Base-by-base conservation (phyloP, 2,888 invertebrate species). In the Schrankia costaestrigalis region DNA sequence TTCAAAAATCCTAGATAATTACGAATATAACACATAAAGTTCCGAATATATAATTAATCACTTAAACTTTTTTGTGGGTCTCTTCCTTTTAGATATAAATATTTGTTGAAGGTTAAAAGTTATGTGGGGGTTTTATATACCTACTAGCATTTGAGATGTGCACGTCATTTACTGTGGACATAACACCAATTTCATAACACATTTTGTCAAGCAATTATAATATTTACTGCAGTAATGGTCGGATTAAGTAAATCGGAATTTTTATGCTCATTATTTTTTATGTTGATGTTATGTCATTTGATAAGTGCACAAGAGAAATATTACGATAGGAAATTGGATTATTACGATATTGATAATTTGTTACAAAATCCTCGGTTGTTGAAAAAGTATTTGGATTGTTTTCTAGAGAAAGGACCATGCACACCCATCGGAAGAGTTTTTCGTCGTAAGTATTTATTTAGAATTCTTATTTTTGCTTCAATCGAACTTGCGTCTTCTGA, bases 351-450 rank as follows among this genome's bases (percentile, higher is more conserved):
- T 30, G 93, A 94, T 47, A 85, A 90, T 52, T 90, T 94, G 46
- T 74, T 94, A 18, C 76, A 73, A 24, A 94, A 91, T 68, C 90
- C 91, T 11, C 89, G 93, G 37, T 75, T 94, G 27, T 71, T 94
- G 17, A 90, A 89, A 54, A 92, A 90, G 56, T 94, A 94, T 64
- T 79, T 93, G 50, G 90, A 91, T 35, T 94, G 94, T 62, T 81
- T 80, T 41, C 49, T 82, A 13, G 64, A 66, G 19, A 64, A 58
- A 54, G 80, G 80, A 14, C 80, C 80, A 2, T 82, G 82, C 34
- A 74, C 80, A 4, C 80, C 80, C 1, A 51, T 81, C 4, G 80
- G 80, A 40, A 67, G 69, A 55, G 66, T 68, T 1, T 80, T 81
- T 32, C 78, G 73, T 63, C 54, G 80, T 82, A 57, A 76, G 80